A percentile compares a stretch with the other conserved stretches of the same genome.
Conservation (phyloP, 2,888 invertebrate species). For the Mythimna vitellina region DNA sequence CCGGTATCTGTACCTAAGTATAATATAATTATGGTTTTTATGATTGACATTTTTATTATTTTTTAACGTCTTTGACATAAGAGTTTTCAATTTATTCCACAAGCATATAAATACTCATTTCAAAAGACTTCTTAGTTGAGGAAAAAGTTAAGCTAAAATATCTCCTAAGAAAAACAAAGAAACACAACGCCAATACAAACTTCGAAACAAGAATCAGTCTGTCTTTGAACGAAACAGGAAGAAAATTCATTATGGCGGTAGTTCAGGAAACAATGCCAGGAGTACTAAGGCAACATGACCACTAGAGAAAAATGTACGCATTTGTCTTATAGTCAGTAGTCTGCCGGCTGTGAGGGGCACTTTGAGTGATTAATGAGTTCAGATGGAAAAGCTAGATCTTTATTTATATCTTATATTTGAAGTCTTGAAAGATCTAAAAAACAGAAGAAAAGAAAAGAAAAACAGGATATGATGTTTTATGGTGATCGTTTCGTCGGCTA, state of each 20-base stretch:
- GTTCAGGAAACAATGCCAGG: conserved; percentile 53
- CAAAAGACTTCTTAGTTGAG: neutral
- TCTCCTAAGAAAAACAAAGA: neutral
- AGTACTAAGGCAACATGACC: conserved; percentile 56
- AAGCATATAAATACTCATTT: neutral
- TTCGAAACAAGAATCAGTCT: conserved; percentile 26
- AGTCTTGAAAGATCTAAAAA: conserved; percentile 42
- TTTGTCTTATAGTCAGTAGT: conserved; percentile 61
- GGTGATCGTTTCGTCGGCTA: conserved; percentile 32
- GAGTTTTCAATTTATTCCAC: no score
- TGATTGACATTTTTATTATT: no score
- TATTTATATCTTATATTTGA: conserved; percentile 54
- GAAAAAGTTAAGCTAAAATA: neutral
- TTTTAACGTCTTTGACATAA: no score
- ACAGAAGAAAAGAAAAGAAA: no score
- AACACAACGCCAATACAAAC: conserved; percentile 5
- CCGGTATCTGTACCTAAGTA: no score
- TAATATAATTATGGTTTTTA: no score
- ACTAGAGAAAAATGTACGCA: conserved; percentile 66
- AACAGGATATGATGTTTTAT: conserved; percentile 42
- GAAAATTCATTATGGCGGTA: conserved; percentile 58
- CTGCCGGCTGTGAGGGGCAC: conserved; percentile 54
- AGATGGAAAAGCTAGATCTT: conserved; percentile 55
- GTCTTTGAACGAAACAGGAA: conserved; percentile 39
- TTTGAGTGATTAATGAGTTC: conserved; percentile 63